phyloP scores from a whole-genome alignment of 2,113 vertebrate species.

The Eulemur macaco region DNA sequence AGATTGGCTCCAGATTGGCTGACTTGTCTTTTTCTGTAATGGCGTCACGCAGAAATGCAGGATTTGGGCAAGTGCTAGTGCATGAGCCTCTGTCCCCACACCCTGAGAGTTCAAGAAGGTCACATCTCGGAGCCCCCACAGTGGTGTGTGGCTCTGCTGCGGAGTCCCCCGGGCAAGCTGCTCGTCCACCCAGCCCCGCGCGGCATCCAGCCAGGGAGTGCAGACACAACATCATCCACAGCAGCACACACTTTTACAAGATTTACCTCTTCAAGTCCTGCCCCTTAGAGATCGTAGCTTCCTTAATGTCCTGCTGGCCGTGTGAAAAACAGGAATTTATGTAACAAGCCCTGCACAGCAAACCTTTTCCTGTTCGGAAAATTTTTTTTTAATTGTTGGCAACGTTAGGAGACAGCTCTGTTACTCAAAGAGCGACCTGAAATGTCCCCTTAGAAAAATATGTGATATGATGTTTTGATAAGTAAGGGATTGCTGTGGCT shows the following conservation, averaged over 20 bases:
- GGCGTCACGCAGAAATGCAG: accelerated
- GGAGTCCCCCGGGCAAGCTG: constrained; percentile 54
- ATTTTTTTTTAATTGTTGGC: constrained; percentile 85
- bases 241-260: constrained; percentile 78
- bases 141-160: neutral
- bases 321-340: constrained; percentile 91
- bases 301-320: constrained; percentile 84
- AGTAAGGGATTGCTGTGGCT: constrained; percentile 77
- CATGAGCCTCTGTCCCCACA: neutral
- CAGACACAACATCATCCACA: constrained; percentile 80
- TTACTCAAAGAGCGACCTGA: constrained; percentile 87
- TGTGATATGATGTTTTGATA: constrained; percentile 84
- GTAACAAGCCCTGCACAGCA: constrained; percentile 84
- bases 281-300: constrained; percentile 82
- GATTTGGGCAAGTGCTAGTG: neutral
- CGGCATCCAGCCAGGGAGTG: constrained; percentile 72
- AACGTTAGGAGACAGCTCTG: constrained; percentile 81
- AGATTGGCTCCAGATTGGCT: neutral
- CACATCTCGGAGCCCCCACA: neutral
- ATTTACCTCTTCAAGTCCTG: constrained; percentile 78
- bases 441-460: constrained; percentile 86
- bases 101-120: neutral
- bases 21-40: neutral
- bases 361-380: constrained; percentile 89
- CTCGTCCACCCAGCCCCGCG: constrained; percentile 67